A percentile compares a stretch with the other conserved stretches of the same genome.
Evolutionary conservation across 2,113 vertebrate species (phyloP).

Genomic region (Seriola rivoliana): DNA sequence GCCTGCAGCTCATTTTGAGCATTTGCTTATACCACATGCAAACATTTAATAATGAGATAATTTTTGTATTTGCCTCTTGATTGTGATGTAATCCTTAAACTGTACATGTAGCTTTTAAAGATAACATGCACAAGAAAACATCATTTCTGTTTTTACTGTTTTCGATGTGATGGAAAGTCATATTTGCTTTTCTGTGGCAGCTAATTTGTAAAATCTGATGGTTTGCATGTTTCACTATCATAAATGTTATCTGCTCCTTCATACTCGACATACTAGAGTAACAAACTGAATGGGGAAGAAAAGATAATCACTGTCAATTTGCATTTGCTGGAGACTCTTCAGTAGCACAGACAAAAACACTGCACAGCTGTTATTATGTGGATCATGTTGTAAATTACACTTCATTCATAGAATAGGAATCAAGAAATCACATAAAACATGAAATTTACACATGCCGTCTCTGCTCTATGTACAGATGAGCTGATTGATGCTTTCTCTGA

Average conservation of each 20-base stretch:
- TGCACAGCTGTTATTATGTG: conserved; percentile 9
- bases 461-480: background rate
- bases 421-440: background rate
- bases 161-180: background rate
- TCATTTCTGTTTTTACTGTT: background rate
- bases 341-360: conserved; percentile 17
- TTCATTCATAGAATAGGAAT: conserved; percentile 17
- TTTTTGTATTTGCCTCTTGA: background rate
- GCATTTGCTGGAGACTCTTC: conserved; percentile 44
- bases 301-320: conserved; percentile 57
- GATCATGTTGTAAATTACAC: conserved; percentile 25
- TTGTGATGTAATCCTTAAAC: background rate
- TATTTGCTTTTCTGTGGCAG: background rate
- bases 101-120: background rate
- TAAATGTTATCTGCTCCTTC: conserved; percentile 18
- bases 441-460: background rate
- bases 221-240: conserved; percentile 29
- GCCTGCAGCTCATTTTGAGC: background rate
- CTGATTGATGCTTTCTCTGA: background rate
- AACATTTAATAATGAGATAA: background rate
- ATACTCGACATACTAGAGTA: conserved; percentile 12
- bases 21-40: background rate
- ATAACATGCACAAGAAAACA: background rate
- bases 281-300: conserved; percentile 40
- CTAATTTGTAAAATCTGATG: background rate